These are phyloP conservation scores for Astyanax mexicanus DNA, from an alignment of 2,797 vertebrate genomes.

Conservation along the genomic window DNA sequence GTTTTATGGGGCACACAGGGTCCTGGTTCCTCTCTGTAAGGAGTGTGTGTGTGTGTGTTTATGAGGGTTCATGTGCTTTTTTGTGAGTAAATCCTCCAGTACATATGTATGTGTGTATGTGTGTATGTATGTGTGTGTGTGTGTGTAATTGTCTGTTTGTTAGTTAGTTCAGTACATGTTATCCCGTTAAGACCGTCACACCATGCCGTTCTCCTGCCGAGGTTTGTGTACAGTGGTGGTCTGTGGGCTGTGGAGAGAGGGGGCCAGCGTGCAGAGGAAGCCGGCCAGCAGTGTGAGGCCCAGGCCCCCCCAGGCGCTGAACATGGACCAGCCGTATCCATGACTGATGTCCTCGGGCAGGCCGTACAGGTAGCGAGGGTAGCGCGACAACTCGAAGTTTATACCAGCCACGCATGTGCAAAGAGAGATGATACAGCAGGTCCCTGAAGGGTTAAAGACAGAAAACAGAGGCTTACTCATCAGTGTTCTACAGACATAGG, in stretches of 20 bases:
- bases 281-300: conserved; percentile 91
- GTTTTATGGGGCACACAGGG: conserved; percentile 9
- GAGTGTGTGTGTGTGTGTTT: conserved; percentile 16
- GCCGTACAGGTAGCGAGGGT: conserved; percentile 89
- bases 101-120: conserved; percentile 8
- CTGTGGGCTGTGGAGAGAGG: conserved; percentile 85
- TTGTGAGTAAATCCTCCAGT: conserved; percentile 13
- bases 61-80: background rate
- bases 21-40: conserved; percentile 21
- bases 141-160: background rate
- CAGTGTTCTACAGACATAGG: background rate
- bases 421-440: conserved; percentile 93
- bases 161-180: background rate
- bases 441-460: conserved; percentile 75
- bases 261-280: conserved; percentile 91
- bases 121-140: conserved; percentile 17
- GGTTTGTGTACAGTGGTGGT: conserved; percentile 83
- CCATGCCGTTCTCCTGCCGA: conserved; percentile 90
- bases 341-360: conserved; percentile 95
- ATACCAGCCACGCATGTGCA: conserved; percentile 94
- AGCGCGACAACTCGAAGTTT: conserved; percentile 92
- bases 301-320: conserved; percentile 92
- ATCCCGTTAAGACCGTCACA: conserved; percentile 76
- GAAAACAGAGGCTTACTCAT: background rate
- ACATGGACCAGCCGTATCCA: conserved; percentile 96